These are phyloP conservation scores for Dendropsophus ebraccatus DNA, from an alignment of 2,113 vertebrate species.

Conservation along the genomic window DNA sequence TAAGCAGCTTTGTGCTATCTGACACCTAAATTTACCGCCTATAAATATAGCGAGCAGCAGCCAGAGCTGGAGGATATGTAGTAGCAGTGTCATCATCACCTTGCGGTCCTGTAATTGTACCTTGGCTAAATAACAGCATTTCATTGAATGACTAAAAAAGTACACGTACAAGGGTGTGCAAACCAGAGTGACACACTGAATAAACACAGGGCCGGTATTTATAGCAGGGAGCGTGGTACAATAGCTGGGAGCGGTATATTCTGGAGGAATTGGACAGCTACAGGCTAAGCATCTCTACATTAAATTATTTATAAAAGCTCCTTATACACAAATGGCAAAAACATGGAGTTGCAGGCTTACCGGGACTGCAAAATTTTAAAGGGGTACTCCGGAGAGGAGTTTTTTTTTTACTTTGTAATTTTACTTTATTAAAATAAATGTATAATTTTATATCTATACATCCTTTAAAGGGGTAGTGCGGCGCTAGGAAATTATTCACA, in stretches of 20 bases:
- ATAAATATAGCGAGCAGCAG: not conserved
- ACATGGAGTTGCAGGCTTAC: no score
- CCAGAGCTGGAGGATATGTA: not conserved
- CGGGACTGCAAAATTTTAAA: no score
- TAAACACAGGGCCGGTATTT: not conserved
- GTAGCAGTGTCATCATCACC: constrained; percentile 5
- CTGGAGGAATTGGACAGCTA: not conserved
- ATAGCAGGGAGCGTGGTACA: not conserved
- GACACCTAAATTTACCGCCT: not conserved
- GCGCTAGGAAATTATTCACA: no score
- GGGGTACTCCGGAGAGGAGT: no score
- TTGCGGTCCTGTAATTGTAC: constrained; percentile 42
- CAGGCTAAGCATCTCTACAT: not conserved
- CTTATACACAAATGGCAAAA: no score
- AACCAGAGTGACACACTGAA: not conserved
- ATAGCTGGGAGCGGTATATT: not conserved
- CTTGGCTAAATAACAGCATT: constrained; percentile 25
- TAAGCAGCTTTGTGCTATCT: constrained; percentile 1
- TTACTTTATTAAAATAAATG: not conserved
- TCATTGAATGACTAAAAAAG: constrained; percentile 13
- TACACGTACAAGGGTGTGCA: not conserved
- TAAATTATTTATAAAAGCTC: no score
- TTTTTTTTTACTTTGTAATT: no score
- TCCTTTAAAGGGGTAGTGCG: no score
- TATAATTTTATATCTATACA: no score